phyloP scores from a whole-genome alignment of 2,797 vertebrate species.

The Sparus aurata region DNA sequence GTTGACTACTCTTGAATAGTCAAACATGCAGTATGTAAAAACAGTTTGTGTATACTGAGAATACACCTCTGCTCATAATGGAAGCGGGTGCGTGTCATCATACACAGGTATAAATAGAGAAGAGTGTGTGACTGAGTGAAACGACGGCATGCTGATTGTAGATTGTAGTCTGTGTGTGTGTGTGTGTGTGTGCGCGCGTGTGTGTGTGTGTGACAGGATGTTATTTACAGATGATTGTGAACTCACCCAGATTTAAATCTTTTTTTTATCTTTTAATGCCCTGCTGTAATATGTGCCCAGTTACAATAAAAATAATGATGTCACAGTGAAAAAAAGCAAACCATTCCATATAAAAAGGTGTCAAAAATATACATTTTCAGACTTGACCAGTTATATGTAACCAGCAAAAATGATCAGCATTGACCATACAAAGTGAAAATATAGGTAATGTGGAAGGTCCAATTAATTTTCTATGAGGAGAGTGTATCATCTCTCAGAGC shows the following conservation, averaged over 20 bases:
- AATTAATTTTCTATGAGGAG: not conserved
- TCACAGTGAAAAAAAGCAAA: not conserved
- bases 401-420: no score
- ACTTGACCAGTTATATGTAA: no score
- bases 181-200: conserved; percentile 1
- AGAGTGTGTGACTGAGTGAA: conserved; percentile 21
- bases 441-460: not conserved
- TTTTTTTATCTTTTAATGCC: no score
- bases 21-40: conserved; percentile 67
- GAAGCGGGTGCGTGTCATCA: conserved; percentile 20
- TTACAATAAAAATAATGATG: no score
- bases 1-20: conserved; percentile 58
- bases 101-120: not conserved
- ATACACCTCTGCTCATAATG: conserved; percentile 31
- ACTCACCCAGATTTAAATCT: not conserved
- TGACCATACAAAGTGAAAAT: not conserved
- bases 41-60: not conserved
- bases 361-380: no score
- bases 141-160: conserved; percentile 13
- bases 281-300: no score
- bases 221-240: conserved; percentile 26
- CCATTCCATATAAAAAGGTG: no score
- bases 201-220: conserved; percentile 2
- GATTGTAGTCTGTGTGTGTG: not conserved
- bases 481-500: not conserved